Conservation (phyloP, 2,113 vertebrate genomes). For the cattle (Bos taurus) region DNA sequence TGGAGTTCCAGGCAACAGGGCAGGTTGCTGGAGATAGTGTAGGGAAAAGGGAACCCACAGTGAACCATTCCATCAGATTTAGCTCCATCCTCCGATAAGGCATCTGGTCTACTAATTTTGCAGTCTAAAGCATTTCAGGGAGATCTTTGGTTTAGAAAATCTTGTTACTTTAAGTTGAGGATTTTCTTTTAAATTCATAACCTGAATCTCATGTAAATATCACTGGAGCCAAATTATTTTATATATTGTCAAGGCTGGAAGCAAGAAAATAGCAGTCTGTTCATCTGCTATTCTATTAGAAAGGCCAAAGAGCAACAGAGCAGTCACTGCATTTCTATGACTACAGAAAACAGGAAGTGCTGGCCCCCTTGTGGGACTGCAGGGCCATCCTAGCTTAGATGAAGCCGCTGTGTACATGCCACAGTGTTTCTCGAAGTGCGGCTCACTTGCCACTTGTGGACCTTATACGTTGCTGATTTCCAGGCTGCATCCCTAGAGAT, state of each 20-base stretch:
- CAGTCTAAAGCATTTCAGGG: neutral
- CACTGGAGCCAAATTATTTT: neutral
- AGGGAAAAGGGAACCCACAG: neutral
- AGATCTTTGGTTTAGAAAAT: constrained; percentile 22
- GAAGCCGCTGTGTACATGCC: neutral
- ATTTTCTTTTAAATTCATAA: constrained; percentile 21
- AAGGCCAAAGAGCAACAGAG: neutral
- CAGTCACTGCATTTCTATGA: neutral
- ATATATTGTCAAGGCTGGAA: neutral
- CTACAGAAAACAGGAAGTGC: neutral
- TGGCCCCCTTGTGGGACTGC: neutral
- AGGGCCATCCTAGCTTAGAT: neutral
- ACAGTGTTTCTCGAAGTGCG: neutral
- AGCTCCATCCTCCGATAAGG: neutral
- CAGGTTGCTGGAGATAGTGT: neutral
- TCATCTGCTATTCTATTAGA: neutral
- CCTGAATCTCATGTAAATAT: neutral
- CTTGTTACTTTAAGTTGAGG: neutral
- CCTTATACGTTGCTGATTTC: neutral
- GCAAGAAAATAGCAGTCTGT: neutral
- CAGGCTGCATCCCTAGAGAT: neutral
- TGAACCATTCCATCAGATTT: neutral
- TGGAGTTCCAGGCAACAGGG: neutral
- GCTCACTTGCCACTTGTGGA: neutral
- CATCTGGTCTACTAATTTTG: neutral